Percentiles rank a stretch among this genome's conserved stretches.
These are phyloP conservation scores for Agapornis canus DNA, from an alignment of 2,797 vertebrate species.

Conservation along the genomic window DNA sequence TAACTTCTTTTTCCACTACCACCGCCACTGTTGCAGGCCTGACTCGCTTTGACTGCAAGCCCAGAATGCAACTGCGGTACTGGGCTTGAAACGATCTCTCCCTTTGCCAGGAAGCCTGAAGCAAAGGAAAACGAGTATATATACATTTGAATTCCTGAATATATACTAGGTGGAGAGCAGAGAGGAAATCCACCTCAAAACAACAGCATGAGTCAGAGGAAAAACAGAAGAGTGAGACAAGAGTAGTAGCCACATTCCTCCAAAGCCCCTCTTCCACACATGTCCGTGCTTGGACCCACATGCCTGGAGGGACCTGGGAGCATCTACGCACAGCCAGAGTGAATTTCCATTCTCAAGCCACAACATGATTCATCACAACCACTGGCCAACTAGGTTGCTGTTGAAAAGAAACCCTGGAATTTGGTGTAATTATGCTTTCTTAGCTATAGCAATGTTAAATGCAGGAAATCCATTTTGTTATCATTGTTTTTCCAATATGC, in stretches of 20 bases:
- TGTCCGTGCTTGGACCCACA: rapidly evolving
- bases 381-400: neutral
- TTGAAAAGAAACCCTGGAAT: slow-evolving; percentile 5
- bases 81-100: neutral
- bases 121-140: neutral
- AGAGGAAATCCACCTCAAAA: slow-evolving; percentile 12
- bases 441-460: neutral
- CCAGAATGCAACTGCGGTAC: neutral
- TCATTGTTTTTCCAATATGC: slow-evolving; percentile 10
- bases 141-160: neutral
- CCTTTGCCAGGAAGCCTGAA: neutral
- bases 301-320: neutral
- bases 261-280: neutral
- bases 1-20: slow-evolving; percentile 3
- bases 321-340: neutral
- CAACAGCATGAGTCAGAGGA: neutral
- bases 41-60: neutral
- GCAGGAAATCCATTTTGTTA: slow-evolving; percentile 8
- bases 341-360: neutral
- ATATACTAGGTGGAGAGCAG: neutral
- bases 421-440: neutral
- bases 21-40: neutral
- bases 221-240: neutral
- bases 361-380: neutral
- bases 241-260: neutral